phyloP scores from a whole-genome alignment of 2,113 vertebrate species.

The Sceloporus undulatus region DNA sequence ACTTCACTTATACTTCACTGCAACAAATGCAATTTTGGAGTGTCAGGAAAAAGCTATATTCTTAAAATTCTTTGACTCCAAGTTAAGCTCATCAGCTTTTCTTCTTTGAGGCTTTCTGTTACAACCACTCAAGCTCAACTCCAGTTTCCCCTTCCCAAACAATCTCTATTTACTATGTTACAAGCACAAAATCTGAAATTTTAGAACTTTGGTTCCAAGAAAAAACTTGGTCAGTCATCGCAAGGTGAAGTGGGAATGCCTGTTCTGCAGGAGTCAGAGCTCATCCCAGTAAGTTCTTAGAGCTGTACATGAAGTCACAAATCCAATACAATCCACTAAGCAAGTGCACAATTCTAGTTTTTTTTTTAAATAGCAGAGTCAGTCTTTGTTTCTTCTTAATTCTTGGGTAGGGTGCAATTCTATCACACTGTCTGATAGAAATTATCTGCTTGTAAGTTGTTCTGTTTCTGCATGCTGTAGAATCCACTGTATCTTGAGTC shows the following conservation, averaged over 20 bases:
- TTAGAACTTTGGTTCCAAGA: slow-evolving; percentile 91
- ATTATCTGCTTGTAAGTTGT: slow-evolving; percentile 90
- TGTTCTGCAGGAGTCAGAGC: slow-evolving; percentile 84
- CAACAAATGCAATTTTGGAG: slow-evolving; percentile 76
- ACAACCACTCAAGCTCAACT: slow-evolving; percentile 70
- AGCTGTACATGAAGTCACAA: slow-evolving; percentile 85
- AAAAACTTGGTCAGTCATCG: slow-evolving; percentile 88
- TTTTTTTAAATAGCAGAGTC: slow-evolving; percentile 79
- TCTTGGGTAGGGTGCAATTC: slow-evolving; percentile 59
- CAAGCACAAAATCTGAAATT: slow-evolving; percentile 85
- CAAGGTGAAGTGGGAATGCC: slow-evolving; percentile 89
- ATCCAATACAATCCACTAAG: slow-evolving; percentile 85
- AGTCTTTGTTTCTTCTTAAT: slow-evolving; percentile 70
- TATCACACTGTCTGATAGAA: slow-evolving; percentile 94
- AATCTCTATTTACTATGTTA: slow-evolving; percentile 84
- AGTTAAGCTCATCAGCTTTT: slow-evolving; percentile 74
- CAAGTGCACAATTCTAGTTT: slow-evolving; percentile 86
- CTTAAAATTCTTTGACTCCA: slow-evolving; percentile 59
- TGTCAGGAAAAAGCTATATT: slow-evolving; percentile 62
- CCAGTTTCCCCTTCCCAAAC: slow-evolving; percentile 71
- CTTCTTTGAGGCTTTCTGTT: slow-evolving; percentile 72
- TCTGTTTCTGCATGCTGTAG: slow-evolving; percentile 95
- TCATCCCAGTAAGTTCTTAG: slow-evolving; percentile 82
- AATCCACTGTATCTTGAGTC: slow-evolving; percentile 92
- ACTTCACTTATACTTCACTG: slow-evolving; percentile 68